phyloP scores from a whole-genome alignment of 2,797 vertebrate species.

The Varecia variegata region DNA sequence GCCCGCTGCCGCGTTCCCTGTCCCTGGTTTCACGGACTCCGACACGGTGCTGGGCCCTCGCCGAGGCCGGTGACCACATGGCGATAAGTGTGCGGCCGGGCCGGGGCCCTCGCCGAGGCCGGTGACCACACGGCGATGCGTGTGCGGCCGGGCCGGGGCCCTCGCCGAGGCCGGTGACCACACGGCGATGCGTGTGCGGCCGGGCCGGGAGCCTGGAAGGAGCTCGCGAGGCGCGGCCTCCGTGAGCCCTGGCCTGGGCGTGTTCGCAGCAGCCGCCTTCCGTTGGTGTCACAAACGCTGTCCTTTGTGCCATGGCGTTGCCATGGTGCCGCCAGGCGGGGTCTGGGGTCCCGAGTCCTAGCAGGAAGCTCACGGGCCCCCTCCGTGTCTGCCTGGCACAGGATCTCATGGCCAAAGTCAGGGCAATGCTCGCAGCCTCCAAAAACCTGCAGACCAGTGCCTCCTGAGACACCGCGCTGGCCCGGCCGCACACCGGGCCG shows the following conservation, averaged over 20 bases:
- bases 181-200: not conserved
- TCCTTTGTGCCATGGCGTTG: accelerated
- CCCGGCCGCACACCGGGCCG: not conserved
- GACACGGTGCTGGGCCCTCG: not conserved
- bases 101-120: no score
- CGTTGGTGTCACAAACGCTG: no score
- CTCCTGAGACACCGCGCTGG: constrained; percentile 84
- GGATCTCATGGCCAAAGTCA: constrained; percentile 99
- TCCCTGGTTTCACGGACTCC: not conserved
- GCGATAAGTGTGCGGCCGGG: no score
- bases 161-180: no score
- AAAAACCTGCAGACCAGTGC: constrained; percentile 93
- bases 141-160: no score
- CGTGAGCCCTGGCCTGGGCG: not conserved
- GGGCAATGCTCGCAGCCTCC: constrained; percentile 97
- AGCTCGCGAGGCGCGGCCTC: not conserved
- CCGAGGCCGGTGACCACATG: no score
- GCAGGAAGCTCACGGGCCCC: not conserved
- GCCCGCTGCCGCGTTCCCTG: not conserved
- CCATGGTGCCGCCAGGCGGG: accelerated
- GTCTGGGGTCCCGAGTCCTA: accelerated
- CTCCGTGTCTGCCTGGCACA: constrained; percentile 73
- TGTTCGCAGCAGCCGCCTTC: no score
- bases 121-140: no score
- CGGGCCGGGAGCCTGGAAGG: not conserved